Percentiles rank a stretch among this genome's conserved stretches.
phyloP scores from a whole-genome alignment of 2,797 vertebrate genomes.

The Acrossocheilus wenchowensis region DNA sequence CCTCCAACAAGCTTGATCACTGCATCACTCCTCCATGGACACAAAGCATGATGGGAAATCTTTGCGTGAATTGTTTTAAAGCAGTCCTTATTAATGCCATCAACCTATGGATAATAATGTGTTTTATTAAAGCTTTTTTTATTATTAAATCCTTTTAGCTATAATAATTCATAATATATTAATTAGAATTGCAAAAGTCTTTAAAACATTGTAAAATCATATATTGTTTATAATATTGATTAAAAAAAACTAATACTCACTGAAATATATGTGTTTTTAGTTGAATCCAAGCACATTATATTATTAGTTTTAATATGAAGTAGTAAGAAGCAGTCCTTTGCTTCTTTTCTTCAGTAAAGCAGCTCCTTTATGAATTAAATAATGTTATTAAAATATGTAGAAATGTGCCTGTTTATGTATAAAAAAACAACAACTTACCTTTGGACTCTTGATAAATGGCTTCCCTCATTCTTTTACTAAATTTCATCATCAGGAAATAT shows the following conservation, averaged over 20 bases:
- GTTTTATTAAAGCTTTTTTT: background rate
- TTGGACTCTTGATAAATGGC: slow-evolving; percentile 75
- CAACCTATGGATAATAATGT: slow-evolving; percentile 30
- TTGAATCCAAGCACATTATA: slow-evolving; percentile 83
- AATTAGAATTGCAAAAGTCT: background rate
- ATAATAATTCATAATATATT: background rate
- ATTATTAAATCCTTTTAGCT: background rate
- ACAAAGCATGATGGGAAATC: slow-evolving; percentile 76
- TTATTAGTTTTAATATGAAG: slow-evolving; percentile 81
- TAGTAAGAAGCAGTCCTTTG: slow-evolving; percentile 80
- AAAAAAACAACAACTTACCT: slow-evolving; percentile 77
- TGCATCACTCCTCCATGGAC: slow-evolving; percentile 72
- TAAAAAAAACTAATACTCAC: slow-evolving; percentile 79
- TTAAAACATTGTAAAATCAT: background rate
- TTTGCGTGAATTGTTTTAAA: slow-evolving; percentile 43
- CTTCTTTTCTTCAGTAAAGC: slow-evolving; percentile 76
- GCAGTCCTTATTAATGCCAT: slow-evolving; percentile 32
- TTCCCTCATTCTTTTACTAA: slow-evolving; percentile 70
- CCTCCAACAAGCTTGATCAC: slow-evolving; percentile 75
- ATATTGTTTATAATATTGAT: background rate
- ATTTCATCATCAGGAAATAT: slow-evolving; percentile 71
- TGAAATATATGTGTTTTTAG: slow-evolving; percentile 79
- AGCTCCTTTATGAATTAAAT: slow-evolving; percentile 74
- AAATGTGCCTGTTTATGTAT: background rate
- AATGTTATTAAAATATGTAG: background rate